phyloP scores from a whole-genome alignment of 2,888 invertebrate genomes.

The Carpatolechia fugitivella region DNA sequence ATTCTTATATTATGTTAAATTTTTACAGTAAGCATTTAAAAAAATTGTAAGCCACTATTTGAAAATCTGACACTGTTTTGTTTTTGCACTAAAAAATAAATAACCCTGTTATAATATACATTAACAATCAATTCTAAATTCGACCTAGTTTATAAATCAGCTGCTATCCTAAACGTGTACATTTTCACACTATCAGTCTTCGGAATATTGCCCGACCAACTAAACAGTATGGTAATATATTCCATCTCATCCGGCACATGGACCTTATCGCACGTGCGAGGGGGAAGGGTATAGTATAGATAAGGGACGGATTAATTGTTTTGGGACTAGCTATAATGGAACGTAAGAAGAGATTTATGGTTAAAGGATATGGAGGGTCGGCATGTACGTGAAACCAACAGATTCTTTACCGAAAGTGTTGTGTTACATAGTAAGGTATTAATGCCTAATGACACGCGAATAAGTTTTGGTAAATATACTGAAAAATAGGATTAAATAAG shows the following conservation, averaged over 20 bases:
- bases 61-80: too few species aligned
- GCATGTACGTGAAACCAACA: too few species aligned
- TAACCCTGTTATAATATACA: too few species aligned
- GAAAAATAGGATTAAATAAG: too few species aligned
- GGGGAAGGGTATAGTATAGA: slow-evolving; percentile 6
- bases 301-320: slow-evolving; percentile 10
- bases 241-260: background rate
- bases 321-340: slow-evolving; percentile 9
- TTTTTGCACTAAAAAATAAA: too few species aligned
- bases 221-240: background rate
- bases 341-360: slow-evolving; percentile 8
- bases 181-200: slow-evolving; percentile 1
- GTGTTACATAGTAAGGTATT: too few species aligned
- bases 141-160: background rate
- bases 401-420: too few species aligned
- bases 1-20: too few species aligned
- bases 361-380: background rate
- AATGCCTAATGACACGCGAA: too few species aligned
- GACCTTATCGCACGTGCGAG: background rate
- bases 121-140: background rate
- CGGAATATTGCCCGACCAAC: background rate
- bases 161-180: background rate
- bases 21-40: too few species aligned
- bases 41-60: too few species aligned
- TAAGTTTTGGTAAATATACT: too few species aligned